phyloP scores from a whole-genome alignment of 2,888 invertebrate genomes.

The Tryphoninae sp. region DNA sequence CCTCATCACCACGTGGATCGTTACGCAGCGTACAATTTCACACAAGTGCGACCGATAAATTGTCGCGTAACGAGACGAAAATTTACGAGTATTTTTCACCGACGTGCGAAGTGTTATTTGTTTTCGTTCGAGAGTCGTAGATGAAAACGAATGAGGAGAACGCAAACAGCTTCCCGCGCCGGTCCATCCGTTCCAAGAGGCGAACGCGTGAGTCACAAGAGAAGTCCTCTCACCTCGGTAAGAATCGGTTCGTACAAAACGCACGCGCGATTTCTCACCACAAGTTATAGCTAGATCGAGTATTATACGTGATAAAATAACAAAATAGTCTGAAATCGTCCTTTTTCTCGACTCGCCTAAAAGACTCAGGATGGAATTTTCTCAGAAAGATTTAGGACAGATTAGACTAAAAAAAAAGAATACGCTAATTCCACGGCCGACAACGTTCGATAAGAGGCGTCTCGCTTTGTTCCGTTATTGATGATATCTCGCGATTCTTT shows the following conservation, averaged over 20 bases:
- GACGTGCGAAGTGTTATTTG: neutral
- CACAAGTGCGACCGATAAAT: neutral
- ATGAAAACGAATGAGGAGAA: conserved; percentile 12
- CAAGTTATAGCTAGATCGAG: neutral
- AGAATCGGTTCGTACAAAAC: conserved; percentile 21
- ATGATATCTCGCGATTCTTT: neutral
- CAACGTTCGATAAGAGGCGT: neutral
- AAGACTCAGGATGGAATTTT: neutral
- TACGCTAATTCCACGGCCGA: neutral
- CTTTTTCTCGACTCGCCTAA: neutral
- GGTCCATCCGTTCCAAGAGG: conserved; percentile 8
- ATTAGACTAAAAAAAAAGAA: neutral
- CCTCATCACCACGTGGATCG: neutral
- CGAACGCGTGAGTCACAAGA: conserved; percentile 30
- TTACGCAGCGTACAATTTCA: neutral
- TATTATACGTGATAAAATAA: neutral
- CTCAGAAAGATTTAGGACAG: neutral
- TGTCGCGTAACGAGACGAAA: conserved; percentile 3
- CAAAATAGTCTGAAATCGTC: neutral
- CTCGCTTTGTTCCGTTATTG: neutral
- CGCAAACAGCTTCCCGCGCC: neutral
- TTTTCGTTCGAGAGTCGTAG: conserved; percentile 7
- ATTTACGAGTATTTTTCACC: conserved; percentile 8
- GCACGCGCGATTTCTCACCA: conserved; percentile 1
- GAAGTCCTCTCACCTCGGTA: conserved; percentile 22